Percentiles rank a stretch among this genome's conserved stretches.
These are phyloP conservation scores for Archips crataeganus DNA, from an alignment of 2,888 invertebrate species.

Conservation along the genomic window DNA sequence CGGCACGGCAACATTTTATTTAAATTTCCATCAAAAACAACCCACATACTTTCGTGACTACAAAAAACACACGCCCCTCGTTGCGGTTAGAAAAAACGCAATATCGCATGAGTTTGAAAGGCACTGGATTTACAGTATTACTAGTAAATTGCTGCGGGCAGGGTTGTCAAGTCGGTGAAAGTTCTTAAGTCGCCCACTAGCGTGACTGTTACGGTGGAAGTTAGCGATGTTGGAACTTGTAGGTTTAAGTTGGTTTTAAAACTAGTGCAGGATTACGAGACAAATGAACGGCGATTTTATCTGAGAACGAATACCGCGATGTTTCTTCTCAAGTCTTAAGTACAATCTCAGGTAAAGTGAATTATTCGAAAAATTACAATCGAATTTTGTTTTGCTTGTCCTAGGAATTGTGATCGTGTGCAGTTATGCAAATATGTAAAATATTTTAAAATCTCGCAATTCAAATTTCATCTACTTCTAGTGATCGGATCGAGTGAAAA, in stretches of 20 bases:
- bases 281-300: slow-evolving; percentile 24
- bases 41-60: slow-evolving; percentile 40
- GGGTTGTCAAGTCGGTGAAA: slow-evolving; percentile 64
- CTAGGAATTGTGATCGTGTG: no score
- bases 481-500: no score
- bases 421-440: no score
- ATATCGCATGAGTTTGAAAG: slow-evolving; percentile 82
- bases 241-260: slow-evolving; percentile 35
- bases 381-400: no score
- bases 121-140: slow-evolving; percentile 82
- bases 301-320: neutral
- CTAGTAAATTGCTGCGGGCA: slow-evolving; percentile 72
- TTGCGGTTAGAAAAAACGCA: slow-evolving; percentile 72
- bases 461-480: no score
- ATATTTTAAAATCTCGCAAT: no score
- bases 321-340: neutral
- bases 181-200: slow-evolving; percentile 48
- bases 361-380: no score
- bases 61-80: slow-evolving; percentile 27
- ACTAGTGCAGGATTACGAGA: slow-evolving; percentile 29
- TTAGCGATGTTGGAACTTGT: slow-evolving; percentile 30
- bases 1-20: slow-evolving; percentile 23
- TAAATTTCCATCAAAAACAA: slow-evolving; percentile 36
- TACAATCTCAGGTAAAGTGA: neutral
- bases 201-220: slow-evolving; percentile 52